A percentile compares a stretch with the other conserved stretches of the same genome.
phyloP scores from a whole-genome alignment of 1,140 invertebrate species.

The Trachymyrmex cornetzi region DNA sequence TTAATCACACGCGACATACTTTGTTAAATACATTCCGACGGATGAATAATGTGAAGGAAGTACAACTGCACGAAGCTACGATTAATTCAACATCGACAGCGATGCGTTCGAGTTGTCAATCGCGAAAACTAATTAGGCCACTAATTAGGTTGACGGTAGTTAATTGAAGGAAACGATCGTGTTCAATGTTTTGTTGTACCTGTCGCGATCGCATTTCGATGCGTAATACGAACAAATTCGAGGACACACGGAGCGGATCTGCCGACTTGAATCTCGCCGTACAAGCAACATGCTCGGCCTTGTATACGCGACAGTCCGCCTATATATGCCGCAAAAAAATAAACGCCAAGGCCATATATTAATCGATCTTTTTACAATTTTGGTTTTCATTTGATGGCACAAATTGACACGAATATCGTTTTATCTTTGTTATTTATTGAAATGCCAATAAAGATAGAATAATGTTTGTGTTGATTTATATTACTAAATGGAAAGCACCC shows the following conservation, averaged over 20 bases:
- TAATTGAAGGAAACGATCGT: constrained; percentile 7
- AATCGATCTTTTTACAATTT: not conserved
- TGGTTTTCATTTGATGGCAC: too few relatives aligned
- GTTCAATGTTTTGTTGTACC: not conserved
- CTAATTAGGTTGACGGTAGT: not conserved
- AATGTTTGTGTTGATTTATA: too few relatives aligned
- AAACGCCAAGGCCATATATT: not conserved
- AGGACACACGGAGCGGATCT: not conserved
- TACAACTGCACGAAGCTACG: not conserved
- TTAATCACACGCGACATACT: not conserved
- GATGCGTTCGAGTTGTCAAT: not conserved
- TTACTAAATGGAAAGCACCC: too few relatives aligned
- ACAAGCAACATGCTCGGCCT: not conserved
- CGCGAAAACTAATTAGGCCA: not conserved
- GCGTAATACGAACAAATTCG: not conserved
- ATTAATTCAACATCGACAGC: not conserved
- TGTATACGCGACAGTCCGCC: not conserved
- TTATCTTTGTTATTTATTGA: too few relatives aligned
- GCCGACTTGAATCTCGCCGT: not conserved
- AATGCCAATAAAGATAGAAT: too few relatives aligned
- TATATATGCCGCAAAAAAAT: not conserved
- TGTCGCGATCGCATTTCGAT: constrained; percentile 4
- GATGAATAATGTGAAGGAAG: not conserved
- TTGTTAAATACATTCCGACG: not conserved
- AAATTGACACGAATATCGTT: too few relatives aligned